Conservation (phyloP, 2,113 vertebrate genomes). For the Zosterops pallidus region DNA sequence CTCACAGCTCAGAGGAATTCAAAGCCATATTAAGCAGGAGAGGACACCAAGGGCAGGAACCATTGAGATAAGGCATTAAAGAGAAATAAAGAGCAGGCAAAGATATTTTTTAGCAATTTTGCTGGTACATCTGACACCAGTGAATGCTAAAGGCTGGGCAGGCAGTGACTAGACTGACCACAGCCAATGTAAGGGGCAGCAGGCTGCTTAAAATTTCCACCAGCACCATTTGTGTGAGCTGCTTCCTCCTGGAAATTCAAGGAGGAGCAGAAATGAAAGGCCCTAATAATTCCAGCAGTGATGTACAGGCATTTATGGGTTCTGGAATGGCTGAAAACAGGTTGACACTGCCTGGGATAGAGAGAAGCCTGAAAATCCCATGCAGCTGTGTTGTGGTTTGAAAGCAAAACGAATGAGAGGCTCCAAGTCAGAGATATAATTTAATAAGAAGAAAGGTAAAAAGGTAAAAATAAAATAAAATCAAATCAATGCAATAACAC, state of each 20-base stretch:
- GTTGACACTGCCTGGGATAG: background rate
- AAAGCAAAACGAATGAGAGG: too few species aligned
- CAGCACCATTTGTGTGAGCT: background rate
- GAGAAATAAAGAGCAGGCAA: background rate
- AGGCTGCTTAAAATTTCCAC: background rate
- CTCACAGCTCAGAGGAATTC: background rate
- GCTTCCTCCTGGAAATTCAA: background rate
- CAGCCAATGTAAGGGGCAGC: background rate
- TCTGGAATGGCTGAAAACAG: background rate
- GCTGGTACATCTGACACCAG: background rate
- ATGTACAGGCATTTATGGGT: background rate
- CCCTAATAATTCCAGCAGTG: background rate
- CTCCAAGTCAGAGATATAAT: too few species aligned
- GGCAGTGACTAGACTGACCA: background rate
- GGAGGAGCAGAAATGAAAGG: background rate
- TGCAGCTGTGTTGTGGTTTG: background rate
- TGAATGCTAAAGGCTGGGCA: background rate
- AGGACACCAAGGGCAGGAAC: background rate
- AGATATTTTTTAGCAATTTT: background rate
- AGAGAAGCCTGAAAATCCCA: background rate
- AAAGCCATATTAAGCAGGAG: background rate
- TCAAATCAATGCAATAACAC: too few species aligned
- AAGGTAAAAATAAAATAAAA: too few species aligned
- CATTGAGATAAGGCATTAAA: background rate
- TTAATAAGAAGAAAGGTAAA: too few species aligned